Base-by-base conservation (phyloP, 2,797 vertebrate genomes). In the Oreochromis grahami region DNA sequence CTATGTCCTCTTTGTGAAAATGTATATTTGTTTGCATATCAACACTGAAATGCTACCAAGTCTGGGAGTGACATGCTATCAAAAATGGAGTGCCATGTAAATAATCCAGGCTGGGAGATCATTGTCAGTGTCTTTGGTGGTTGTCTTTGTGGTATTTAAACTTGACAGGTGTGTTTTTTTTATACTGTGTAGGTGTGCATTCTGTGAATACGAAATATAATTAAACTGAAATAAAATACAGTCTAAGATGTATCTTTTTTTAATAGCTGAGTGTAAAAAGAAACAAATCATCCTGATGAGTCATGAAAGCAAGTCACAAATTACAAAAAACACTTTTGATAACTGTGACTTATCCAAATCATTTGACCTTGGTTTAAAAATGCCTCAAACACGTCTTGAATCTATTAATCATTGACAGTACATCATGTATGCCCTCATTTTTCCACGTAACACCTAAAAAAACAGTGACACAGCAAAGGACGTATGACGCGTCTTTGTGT, bases 361-460 rank as follows among this genome's bases (percentile, higher is more conserved):
- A 80, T 41, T 26, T 88, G 83, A 80, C 91, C 84, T 87, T 89
- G 89, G n/a, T 63, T 85, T 10, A 68, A 60, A 76, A 63, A 45
- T 70, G 65, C 53, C 34, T 29, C 10, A 13, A 77, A 15, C 63
- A 63, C 36, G 12, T 10, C 15, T 8, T 5, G 6, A 17, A 53
- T 65, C 19, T 48, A 87, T 96, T 89, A 97, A 96, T 96, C 80
- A 96, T 96, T 96, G 63, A 96, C 86, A 60, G 1, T 1, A 5
- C 45, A 85, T 93, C 32, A 65, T 8, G 5, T 8, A 24, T 12
- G 38, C 6, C 34, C 26, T 8, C 9, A 32, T 78, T 83, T 38
- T 15, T 86, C 56, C 76, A 85, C 43, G 6, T 45, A 82, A 53
- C 51, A 53, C 79, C 76, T 88, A 76, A 90, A 94, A 87, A 92